These are phyloP conservation scores for Lordiphosa fenestrarum DNA, from an alignment of 2,888 invertebrate species.

Conservation along the genomic window DNA sequence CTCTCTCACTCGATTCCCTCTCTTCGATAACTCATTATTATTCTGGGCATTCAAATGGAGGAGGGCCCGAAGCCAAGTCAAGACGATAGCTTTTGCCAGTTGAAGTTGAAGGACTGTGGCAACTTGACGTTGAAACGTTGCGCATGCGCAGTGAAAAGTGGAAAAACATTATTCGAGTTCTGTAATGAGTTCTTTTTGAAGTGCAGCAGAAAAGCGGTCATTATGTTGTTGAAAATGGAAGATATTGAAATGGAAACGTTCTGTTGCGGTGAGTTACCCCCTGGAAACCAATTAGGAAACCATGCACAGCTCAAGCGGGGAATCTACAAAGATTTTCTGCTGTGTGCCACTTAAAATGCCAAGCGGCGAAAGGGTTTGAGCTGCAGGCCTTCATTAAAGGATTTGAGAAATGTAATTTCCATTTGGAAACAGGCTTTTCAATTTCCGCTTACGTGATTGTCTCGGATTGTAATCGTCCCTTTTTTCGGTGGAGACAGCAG, in stretches of 20 bases:
- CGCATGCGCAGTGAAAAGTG: conserved; percentile 46
- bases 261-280: conserved; percentile 77
- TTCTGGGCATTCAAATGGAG: conserved; percentile 59
- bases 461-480: background rate
- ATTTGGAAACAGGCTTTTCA: background rate
- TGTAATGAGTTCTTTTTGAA: background rate
- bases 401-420: conserved; percentile 3
- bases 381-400: background rate
- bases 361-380: background rate
- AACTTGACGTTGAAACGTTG: conserved; percentile 59
- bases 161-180: background rate
- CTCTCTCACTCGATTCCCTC: conserved; percentile 38
- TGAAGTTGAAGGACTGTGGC: conserved; percentile 70
- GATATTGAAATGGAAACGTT: conserved; percentile 78
- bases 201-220: conserved; percentile 18
- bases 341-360: conserved; percentile 47
- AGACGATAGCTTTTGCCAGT: conserved; percentile 57
- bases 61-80: conserved; percentile 43
- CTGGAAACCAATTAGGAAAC: conserved; percentile 30
- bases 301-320: conserved; percentile 5
- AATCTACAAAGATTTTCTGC: conserved; percentile 18
- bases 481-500: conserved; percentile 9
- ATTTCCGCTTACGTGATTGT: conserved; percentile 6
- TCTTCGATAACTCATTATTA: conserved; percentile 59
- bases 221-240: conserved; percentile 68